These are phyloP conservation scores for Pomatorhinus ruficollis DNA, from an alignment of 2,113 vertebrate species.

Conservation along the genomic window DNA sequence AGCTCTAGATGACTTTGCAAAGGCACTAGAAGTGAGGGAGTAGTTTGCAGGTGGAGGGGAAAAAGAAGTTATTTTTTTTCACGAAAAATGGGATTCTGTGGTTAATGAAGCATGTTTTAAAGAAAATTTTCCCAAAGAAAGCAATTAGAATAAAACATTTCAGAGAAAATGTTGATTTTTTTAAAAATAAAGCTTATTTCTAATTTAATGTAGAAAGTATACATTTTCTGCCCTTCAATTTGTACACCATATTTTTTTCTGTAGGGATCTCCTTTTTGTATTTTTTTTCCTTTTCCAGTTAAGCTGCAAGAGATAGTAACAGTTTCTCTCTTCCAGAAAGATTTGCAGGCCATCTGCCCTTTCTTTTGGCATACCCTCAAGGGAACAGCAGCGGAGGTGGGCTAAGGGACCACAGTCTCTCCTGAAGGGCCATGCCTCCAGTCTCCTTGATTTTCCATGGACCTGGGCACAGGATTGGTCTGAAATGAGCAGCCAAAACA, in stretches of 20 bases:
- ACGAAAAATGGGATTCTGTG: neutral
- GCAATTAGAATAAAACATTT: neutral
- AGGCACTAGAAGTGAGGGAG: neutral
- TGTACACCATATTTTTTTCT: neutral
- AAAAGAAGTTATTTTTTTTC: neutral
- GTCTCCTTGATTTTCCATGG: neutral
- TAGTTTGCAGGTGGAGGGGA: neutral
- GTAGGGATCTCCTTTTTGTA: neutral
- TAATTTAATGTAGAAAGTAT: neutral
- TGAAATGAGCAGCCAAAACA: neutral
- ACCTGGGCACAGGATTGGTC: neutral
- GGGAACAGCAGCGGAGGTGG: neutral
- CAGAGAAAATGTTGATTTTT: neutral
- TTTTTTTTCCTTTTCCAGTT: neutral
- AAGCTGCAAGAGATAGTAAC: neutral
- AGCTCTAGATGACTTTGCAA: slow-evolving; percentile 18
- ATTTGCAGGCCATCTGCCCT: slow-evolving; percentile 2
- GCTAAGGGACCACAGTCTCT: neutral
- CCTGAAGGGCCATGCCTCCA: neutral
- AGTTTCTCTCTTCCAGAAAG: neutral
- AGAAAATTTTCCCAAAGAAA: neutral
- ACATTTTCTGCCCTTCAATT: neutral
- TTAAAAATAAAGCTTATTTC: neutral
- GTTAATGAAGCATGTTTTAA: slow-evolving; percentile 17
- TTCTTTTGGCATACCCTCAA: neutral